Percentiles rank a stretch among this genome's conserved stretches.
Evolutionary conservation across 2,888 invertebrate species (phyloP).

Genomic region (Caenorhabditis japonica): DNA sequence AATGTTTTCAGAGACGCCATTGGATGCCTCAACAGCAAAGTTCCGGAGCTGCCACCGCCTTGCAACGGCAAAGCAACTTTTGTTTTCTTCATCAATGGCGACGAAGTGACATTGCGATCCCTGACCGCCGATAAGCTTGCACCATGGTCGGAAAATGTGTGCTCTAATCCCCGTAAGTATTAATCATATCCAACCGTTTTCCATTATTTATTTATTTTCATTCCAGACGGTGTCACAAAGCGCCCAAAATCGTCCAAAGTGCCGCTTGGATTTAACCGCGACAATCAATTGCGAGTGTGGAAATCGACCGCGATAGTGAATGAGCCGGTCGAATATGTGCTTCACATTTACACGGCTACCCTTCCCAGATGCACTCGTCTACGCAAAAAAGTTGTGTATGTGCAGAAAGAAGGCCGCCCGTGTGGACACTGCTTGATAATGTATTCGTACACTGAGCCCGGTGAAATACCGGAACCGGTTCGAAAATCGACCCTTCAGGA

Average conservation of each 20-base stretch:
- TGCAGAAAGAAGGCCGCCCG: slow-evolving; percentile 44
- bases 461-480: slow-evolving; percentile 44
- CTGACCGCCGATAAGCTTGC: slow-evolving; percentile 60
- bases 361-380: slow-evolving; percentile 57
- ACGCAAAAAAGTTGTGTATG: slow-evolving; percentile 59
- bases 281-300: slow-evolving; percentile 39
- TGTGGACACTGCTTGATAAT: slow-evolving; percentile 59
- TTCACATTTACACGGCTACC: slow-evolving; percentile 60
- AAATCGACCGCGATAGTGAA: background rate
- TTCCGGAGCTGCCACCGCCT: slow-evolving; percentile 61
- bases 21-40: slow-evolving; percentile 56
- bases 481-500: background rate
- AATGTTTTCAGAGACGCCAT: slow-evolving; percentile 38
- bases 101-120: slow-evolving; percentile 50
- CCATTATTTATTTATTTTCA: background rate
- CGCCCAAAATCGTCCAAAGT: slow-evolving; percentile 52
- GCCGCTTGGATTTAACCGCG: slow-evolving; percentile 41
- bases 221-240: slow-evolving; percentile 17
- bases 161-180: background rate
- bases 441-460: slow-evolving; percentile 60
- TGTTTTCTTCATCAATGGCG: slow-evolving; percentile 58
- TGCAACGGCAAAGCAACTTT: slow-evolving; percentile 43
- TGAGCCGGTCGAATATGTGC: slow-evolving; percentile 30
- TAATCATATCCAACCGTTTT: no score
- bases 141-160: slow-evolving; percentile 60